These are phyloP conservation scores for Drosophila ananassae DNA, from an alignment of 1,140 invertebrate species.

Conservation along the genomic window DNA sequence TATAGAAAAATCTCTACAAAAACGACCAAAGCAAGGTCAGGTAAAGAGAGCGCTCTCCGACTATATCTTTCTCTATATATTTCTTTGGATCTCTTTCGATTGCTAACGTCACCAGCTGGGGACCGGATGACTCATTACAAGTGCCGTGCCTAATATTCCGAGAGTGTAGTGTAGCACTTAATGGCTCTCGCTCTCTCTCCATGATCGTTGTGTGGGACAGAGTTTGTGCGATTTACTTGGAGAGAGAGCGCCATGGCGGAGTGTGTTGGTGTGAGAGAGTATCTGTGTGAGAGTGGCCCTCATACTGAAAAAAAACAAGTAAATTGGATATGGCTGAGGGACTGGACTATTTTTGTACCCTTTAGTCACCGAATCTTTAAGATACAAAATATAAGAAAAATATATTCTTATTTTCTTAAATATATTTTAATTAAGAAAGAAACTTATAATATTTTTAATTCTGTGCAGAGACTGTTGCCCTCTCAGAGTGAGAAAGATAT, in stretches of 20 bases:
- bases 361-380: background rate
- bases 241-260: constrained; percentile 18
- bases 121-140: constrained; percentile 51
- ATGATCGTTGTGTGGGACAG: constrained; percentile 54
- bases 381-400: too few species aligned
- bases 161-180: constrained; percentile 38
- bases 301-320: constrained; percentile 16
- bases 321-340: background rate
- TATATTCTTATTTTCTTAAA: too few species aligned
- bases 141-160: constrained; percentile 21
- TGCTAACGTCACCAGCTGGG: constrained; percentile 54
- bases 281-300: constrained; percentile 12
- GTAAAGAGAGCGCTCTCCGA: constrained; percentile 33
- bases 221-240: constrained; percentile 49
- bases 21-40: constrained; percentile 79
- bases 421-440: too few species aligned
- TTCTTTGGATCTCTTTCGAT: constrained; percentile 14
- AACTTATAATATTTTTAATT: too few species aligned
- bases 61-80: constrained; percentile 7
- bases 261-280: background rate
- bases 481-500: too few species aligned
- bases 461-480: too few species aligned
- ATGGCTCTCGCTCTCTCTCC: constrained; percentile 12
- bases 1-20: constrained; percentile 74
- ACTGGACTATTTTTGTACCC: background rate